A percentile compares a stretch with the other conserved stretches of the same genome.
Evolutionary conservation across 37 sponge, comb jelly and placozoan species (phyloP).

Genomic region (Bolinopsis microptera): DNA sequence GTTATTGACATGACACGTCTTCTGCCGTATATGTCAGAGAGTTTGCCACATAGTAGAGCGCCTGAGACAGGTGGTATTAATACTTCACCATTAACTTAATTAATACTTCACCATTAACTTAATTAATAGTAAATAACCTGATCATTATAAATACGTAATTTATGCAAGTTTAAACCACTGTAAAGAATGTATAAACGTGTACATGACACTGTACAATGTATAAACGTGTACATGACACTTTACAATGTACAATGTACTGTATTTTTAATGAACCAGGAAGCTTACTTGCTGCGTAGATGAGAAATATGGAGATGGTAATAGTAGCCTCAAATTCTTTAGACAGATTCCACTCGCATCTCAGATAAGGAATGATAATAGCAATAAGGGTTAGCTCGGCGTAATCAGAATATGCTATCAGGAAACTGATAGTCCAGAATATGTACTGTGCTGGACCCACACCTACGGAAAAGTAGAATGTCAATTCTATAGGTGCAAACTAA

Average conservation of each 20-base stretch:
- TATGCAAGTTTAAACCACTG: too few relatives aligned
- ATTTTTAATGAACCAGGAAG: not conserved
- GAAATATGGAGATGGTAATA: slow-evolving; percentile 51
- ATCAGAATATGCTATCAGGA: slow-evolving; percentile 65
- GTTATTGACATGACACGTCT: slow-evolving; percentile 26
- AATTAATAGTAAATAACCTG: too few relatives aligned
- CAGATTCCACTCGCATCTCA: slow-evolving; percentile 59
- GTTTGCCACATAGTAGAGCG: slow-evolving; percentile 33
- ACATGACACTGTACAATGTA: too few relatives aligned
- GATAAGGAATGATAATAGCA: slow-evolving; percentile 51
- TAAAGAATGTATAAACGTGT: too few relatives aligned
- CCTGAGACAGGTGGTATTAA: not conserved
- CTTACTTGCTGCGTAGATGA: slow-evolving; percentile 55
- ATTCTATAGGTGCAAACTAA: too few relatives aligned
- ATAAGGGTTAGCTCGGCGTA: slow-evolving; percentile 59
- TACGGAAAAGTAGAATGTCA: not conserved
- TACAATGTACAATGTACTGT: too few relatives aligned
- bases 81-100: too few relatives aligned
- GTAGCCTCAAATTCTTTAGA: slow-evolving; percentile 8
- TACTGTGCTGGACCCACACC: not conserved
- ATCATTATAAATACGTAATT: too few relatives aligned
- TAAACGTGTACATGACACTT: too few relatives aligned
- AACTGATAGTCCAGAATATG: slow-evolving; percentile 54
- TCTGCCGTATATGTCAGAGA: slow-evolving; percentile 30
- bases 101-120: too few relatives aligned